Conservation (phyloP, 2,113 vertebrate species). For the Ascaphus truei region DNA sequence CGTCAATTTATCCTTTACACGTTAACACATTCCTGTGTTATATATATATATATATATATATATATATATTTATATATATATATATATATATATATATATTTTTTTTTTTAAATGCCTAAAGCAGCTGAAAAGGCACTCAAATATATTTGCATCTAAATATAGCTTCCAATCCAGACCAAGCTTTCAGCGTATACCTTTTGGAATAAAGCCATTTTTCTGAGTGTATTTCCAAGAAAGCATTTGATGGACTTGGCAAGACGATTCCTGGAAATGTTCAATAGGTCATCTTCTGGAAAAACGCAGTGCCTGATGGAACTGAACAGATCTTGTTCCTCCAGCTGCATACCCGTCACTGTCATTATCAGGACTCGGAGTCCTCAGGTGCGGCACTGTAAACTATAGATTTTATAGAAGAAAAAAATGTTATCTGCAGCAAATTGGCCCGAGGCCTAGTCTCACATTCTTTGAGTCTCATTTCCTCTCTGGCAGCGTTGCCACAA, state of each 20-base stretch:
- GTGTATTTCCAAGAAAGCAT: constrained; percentile 82
- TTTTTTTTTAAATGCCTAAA: neutral
- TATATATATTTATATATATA: too few species aligned
- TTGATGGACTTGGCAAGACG: constrained; percentile 71
- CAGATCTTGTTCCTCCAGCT: constrained; percentile 46
- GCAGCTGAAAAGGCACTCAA: constrained; percentile 1
- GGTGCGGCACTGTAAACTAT: neutral
- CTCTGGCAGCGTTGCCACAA: neutral
- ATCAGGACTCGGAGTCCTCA: constrained; percentile 11
- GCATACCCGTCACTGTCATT: neutral
- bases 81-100: too few species aligned
- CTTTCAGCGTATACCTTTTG: constrained; percentile 63
- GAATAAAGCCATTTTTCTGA: constrained; percentile 67
- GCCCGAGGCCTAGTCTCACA: neutral
- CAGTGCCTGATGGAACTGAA: constrained; percentile 58
- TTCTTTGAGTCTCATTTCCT: constrained; percentile 21
- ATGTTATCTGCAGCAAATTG: neutral
- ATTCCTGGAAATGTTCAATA: constrained; percentile 84
- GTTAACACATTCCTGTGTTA: constrained; percentile 5
- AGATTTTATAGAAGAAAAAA: constrained; percentile 18
- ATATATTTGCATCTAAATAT: constrained; percentile 19
- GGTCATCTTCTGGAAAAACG: constrained; percentile 73
- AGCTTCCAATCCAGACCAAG: constrained; percentile 60
- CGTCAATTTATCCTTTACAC: neutral
- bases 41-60: too few species aligned